Base-by-base conservation (phyloP, 2,797 vertebrate species). In the Cynopterus sphinx region DNA sequence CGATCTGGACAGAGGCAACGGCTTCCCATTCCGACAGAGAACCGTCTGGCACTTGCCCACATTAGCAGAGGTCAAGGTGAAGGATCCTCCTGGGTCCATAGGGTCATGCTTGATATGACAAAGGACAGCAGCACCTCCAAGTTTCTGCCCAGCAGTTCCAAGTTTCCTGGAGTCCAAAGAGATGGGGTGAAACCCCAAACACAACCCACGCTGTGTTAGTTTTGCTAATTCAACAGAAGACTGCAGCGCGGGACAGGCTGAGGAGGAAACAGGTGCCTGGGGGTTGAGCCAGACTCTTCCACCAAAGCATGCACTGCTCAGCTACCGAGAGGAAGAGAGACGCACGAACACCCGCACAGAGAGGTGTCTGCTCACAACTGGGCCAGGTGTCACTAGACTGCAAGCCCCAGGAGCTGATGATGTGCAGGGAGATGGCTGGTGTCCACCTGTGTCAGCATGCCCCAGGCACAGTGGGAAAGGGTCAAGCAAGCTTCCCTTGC, bases 91-190 rank as follows among this genome's bases (percentile, higher is more conserved):
- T 0, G 99, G 99, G 95, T 99, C 99, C 24, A 99, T 98, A 2
- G 99, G 99, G 98, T 99, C 99, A 1, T 99, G 99, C 74, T 99
- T 99, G 98, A 99, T 99, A 98, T 99, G 99, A 98, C 99, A 99
- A 81, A 99, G 99, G 67, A 99, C 99, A 22, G 99, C 99, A 15
- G 99, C 99, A 59, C 99, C 99, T 10, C 99, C 99, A 59, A 99
- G 98, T 94, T 99, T 99, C 98, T 99, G 99, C 67, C 99, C 99
- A 4, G 99, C 99, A 28, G 99, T 99, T 95, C 99, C 99, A 74
- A 99, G 99, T 98, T 99, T 99, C 98, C 99, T 99, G 96, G 65
- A 98, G 96, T 53, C 88, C 74, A 19, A 91, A 94, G 53, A 82
- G 31, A 79, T 0, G 12, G 63, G 4, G 24, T 43, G 6, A 90